Conservation (phyloP, 1,140 invertebrate genomes). For the Papilio machaon region DNA sequence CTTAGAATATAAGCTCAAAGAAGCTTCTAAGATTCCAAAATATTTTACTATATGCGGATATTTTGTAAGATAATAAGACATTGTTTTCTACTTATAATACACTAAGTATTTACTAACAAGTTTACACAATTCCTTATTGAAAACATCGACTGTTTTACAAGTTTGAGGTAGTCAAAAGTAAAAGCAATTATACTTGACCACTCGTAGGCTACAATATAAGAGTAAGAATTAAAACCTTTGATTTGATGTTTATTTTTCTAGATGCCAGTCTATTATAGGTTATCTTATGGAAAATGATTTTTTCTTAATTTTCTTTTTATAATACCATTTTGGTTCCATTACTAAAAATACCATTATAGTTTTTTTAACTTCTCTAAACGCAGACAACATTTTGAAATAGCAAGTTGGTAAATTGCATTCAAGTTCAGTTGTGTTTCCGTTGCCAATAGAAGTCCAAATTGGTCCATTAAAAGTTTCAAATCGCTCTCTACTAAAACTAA, state of each 20-base stretch:
- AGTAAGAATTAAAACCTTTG: too few species aligned
- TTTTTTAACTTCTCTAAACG: background rate
- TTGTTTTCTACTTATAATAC: too few species aligned
- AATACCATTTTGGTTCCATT: background rate
- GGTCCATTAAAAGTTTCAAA: slow-evolving; percentile 35
- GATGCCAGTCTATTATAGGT: background rate
- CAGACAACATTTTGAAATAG: slow-evolving; percentile 12
- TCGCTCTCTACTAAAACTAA: background rate
- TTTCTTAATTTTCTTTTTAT: background rate
- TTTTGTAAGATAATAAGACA: slow-evolving; percentile 2
- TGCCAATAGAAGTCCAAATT: slow-evolving; percentile 30
- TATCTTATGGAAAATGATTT: background rate
- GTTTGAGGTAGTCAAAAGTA: background rate
- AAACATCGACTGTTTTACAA: background rate
- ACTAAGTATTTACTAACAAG: too few species aligned
- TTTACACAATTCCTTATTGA: background rate
- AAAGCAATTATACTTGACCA: background rate
- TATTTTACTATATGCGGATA: background rate
- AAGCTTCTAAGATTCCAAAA: background rate
- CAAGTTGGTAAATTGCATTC: slow-evolving; percentile 16
- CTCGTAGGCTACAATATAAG: too few species aligned
- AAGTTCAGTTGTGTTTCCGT: slow-evolving; percentile 23
- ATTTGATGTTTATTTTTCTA: too few species aligned
- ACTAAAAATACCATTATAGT: background rate
- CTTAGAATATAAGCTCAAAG: background rate